A percentile compares a stretch with the other conserved stretches of the same genome.
These are phyloP conservation scores for Apistogramma diplotaenia DNA, from an alignment of 2,113 vertebrate species.

Conservation along the genomic window DNA sequence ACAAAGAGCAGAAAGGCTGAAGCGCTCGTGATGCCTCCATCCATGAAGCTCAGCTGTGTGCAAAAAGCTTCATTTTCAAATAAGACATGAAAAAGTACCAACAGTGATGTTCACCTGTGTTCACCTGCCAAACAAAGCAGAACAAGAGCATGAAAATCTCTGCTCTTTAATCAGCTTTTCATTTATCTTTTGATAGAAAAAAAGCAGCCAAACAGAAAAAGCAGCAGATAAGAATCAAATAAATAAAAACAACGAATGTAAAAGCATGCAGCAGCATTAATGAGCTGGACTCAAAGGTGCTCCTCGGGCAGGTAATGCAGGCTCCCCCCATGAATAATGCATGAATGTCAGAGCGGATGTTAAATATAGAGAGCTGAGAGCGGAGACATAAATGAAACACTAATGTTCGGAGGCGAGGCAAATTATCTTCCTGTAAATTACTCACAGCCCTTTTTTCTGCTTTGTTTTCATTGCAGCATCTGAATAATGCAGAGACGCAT, in stretches of 20 bases:
- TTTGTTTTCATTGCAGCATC: neutral
- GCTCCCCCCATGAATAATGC: conserved; percentile 53
- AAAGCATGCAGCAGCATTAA: conserved; percentile 44
- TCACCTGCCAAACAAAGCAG: no score
- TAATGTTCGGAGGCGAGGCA: conserved; percentile 42
- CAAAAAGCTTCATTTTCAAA: no score
- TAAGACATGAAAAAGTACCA: no score
- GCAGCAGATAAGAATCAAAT: neutral
- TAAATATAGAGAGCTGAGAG: conserved; percentile 63
- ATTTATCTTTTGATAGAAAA: neutral
- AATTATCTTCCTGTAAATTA: conserved; percentile 53
- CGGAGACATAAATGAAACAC: conserved; percentile 41
- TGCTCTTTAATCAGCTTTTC: conserved; percentile 5
- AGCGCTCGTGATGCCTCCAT: neutral
- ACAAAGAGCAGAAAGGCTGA: neutral
- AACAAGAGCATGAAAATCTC: no score
- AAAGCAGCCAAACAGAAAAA: neutral
- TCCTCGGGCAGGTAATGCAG: conserved; percentile 53
- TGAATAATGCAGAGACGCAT: conserved; percentile 34
- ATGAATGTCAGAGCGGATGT: conserved; percentile 53
- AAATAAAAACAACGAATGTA: conserved; percentile 44
- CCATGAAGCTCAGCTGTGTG: no score
- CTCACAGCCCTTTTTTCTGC: neutral
- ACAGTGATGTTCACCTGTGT: no score
- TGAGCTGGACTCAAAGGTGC: conserved; percentile 50